Percentiles rank a stretch among this genome's conserved stretches.
Conservation (phyloP, 2,888 invertebrate species). For the Cephonodes hylas region DNA sequence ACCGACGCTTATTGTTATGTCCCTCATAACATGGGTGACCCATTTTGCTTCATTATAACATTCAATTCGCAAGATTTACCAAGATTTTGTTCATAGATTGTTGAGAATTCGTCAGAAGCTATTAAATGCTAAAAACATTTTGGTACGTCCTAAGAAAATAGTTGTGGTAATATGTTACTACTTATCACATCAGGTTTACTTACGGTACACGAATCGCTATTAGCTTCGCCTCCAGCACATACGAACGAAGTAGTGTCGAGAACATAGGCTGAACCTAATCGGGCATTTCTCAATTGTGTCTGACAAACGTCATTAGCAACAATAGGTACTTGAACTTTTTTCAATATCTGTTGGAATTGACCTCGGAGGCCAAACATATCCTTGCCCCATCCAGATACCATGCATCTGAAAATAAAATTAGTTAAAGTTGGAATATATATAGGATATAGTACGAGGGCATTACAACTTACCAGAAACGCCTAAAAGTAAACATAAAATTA, state of each 20-base stretch:
- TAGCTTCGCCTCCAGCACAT: conserved; percentile 89
- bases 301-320: conserved; percentile 85
- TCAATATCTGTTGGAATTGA: conserved; percentile 84
- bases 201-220: conserved; percentile 90
- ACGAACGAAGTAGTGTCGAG: conserved; percentile 85
- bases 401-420: conserved; percentile 63
- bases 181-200: conserved; percentile 33
- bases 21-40: no score
- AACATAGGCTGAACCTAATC: conserved; percentile 83
- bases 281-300: conserved; percentile 81
- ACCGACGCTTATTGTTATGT: no score
- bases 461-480: no score
- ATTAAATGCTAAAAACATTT: no score
- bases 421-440: no score
- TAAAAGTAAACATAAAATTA: no score
- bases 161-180: background rate
- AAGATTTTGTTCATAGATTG: no score
- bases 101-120: no score
- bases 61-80: no score
- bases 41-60: no score
- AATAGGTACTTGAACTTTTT: conserved; percentile 88
- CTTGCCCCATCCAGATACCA: conserved; percentile 94
- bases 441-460: no score
- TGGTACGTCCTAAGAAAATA: background rate
- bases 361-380: conserved; percentile 83